A percentile compares a stretch with the other conserved stretches of the same genome.
Evolutionary conservation across 1,140 invertebrate species (phyloP).

Genomic region (Euschistus heros): DNA sequence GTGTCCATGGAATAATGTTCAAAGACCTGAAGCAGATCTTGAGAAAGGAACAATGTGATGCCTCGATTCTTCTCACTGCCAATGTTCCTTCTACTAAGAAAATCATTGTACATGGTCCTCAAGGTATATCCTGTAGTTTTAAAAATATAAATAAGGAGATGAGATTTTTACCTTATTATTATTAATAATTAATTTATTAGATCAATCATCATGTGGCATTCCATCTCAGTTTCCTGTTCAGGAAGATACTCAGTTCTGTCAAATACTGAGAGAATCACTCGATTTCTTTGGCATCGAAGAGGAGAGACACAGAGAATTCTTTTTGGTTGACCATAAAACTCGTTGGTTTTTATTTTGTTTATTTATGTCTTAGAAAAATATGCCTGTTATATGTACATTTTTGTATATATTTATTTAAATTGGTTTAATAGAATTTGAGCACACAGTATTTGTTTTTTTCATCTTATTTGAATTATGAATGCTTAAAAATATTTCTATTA

Average conservation of each 20-base stretch:
- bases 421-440: too few relatives aligned
- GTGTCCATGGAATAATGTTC: constrained; percentile 97
- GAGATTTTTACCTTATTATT: too few relatives aligned
- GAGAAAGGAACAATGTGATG: constrained; percentile 97
- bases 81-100: constrained; percentile 99
- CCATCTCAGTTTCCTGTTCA: constrained; percentile 97
- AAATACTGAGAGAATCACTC: constrained; percentile 88
- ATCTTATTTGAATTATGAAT: too few relatives aligned
- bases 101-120: constrained; percentile 93
- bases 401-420: too few relatives aligned
- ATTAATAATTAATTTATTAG: constrained; percentile 36
- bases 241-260: constrained; percentile 96
- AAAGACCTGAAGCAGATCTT: constrained; percentile 99
- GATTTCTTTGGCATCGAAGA: constrained; percentile 97
- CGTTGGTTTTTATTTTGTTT: constrained; percentile 50
- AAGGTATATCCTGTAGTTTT: constrained; percentile 36
- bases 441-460: too few relatives aligned
- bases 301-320: constrained; percentile 77
- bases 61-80: constrained; percentile 90
- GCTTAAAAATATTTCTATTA: too few relatives aligned
- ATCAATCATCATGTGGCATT: constrained; percentile 83
- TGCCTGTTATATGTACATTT: too few relatives aligned
- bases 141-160: not conserved
- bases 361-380: not conserved
- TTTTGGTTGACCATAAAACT: constrained; percentile 94